Percentiles rank a stretch among this genome's conserved stretches.
Conservation (phyloP, 1,140 invertebrate species). For the Sarcophaga peregrina region DNA sequence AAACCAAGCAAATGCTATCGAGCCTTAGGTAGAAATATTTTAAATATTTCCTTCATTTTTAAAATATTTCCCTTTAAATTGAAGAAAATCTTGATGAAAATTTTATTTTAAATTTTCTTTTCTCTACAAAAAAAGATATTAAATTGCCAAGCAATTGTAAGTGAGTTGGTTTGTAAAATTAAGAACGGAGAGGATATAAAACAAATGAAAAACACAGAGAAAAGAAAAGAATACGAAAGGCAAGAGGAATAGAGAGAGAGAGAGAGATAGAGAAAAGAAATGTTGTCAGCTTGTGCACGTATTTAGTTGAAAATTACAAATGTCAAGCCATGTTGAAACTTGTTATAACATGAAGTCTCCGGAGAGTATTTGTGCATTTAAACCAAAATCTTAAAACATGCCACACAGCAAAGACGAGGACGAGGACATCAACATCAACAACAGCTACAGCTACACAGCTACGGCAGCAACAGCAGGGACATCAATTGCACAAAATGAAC, state of each 20-base stretch:
- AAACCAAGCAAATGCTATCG: too few relatives aligned
- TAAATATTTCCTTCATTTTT: too few relatives aligned
- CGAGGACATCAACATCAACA: not conserved
- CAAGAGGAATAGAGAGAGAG: not conserved
- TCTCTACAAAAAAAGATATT: too few relatives aligned
- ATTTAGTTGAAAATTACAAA: constrained; percentile 27
- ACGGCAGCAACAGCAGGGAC: too few relatives aligned
- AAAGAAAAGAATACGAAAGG: not conserved
- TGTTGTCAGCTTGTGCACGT: constrained; percentile 2
- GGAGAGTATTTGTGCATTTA: constrained; percentile 4
- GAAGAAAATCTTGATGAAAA: too few relatives aligned
- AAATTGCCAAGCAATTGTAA: not conserved
- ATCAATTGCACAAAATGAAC: not conserved
- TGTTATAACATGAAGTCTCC: constrained; percentile 13
- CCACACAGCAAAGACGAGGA: not conserved
- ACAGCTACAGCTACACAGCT: too few relatives aligned
- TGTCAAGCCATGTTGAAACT: constrained; percentile 24
- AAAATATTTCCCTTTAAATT: too few relatives aligned
- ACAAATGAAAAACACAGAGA: not conserved
- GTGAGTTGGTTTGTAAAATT: not conserved
- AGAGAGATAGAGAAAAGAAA: not conserved
- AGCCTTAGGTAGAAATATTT: too few relatives aligned
- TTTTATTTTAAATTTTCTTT: too few relatives aligned
- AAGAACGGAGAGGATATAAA: not conserved
- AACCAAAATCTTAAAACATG: not conserved